Conservation (phyloP, 2,888 invertebrate genomes). For the Microplitis manilae region DNA sequence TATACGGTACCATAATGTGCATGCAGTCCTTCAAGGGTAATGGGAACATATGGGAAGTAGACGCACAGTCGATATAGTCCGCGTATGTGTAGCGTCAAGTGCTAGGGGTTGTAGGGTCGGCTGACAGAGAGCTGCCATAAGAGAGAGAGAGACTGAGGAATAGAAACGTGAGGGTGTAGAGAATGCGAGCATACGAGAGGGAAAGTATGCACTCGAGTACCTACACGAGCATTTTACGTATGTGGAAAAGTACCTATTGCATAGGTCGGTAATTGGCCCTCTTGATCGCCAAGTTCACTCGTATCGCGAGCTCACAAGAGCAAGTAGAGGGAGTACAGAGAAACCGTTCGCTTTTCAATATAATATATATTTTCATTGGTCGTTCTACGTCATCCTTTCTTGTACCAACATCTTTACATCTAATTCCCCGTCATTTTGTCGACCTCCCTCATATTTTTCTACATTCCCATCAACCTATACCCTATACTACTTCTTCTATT, state of each 20-base stretch:
- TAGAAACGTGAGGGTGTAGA: not conserved
- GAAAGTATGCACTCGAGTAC: constrained; percentile 29
- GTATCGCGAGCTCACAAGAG: constrained; percentile 9
- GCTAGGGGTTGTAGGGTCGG: constrained; percentile 3
- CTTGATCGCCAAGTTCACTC: constrained; percentile 64
- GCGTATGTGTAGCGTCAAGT: constrained; percentile 42
- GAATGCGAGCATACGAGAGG: constrained; percentile 13
- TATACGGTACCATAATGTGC: not conserved
- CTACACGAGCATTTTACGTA: constrained; percentile 41
- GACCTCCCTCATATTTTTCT: constrained; percentile 26
- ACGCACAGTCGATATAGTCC: constrained; percentile 58
- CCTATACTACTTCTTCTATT: not conserved
- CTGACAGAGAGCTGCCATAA: not conserved
- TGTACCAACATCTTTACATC: constrained; percentile 41
- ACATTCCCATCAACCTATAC: not conserved
- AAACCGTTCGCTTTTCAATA: constrained; percentile 62
- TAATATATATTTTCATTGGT: constrained; percentile 49
- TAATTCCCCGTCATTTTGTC: constrained; percentile 44
- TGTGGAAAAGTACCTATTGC: constrained; percentile 50
- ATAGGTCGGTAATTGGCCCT: constrained; percentile 68
- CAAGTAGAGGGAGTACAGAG: not conserved
- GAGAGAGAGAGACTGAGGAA: too few species aligned
- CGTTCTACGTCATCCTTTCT: constrained; percentile 39
- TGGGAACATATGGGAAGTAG: constrained; percentile 55
- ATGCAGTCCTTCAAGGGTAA: constrained; percentile 12